A percentile compares a stretch with the other conserved stretches of the same genome.
Conservation (phyloP, 2,797 vertebrate species). For the Tadarida brasiliensis region DNA sequence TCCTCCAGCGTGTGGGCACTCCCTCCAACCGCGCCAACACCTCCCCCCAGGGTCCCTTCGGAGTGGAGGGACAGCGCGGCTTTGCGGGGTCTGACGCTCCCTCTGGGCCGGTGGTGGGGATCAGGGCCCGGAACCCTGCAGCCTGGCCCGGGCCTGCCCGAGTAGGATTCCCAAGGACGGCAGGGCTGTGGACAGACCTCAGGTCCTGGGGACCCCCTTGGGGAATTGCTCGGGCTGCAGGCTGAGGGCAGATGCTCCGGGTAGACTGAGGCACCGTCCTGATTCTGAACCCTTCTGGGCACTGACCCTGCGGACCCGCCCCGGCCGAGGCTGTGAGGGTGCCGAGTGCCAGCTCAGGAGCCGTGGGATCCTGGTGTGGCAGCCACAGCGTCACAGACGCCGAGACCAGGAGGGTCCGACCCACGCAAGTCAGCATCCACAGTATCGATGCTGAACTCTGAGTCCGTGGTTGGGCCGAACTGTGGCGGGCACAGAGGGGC, state of each 20-base stretch:
- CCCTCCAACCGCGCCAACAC: fast-evolving
- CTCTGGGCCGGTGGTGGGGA: fast-evolving
- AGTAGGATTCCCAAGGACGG: background rate
- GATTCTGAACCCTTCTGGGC: background rate
- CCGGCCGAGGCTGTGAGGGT: background rate
- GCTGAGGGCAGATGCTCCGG: background rate
- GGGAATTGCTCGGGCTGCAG: fast-evolving
- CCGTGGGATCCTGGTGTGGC: background rate
- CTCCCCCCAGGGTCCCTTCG: fast-evolving
- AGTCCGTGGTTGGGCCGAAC: background rate
- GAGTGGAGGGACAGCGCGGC: fast-evolving
- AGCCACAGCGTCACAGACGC: background rate
- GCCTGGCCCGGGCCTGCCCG: background rate
- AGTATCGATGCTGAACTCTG: fast-evolving
- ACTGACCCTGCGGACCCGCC: background rate
- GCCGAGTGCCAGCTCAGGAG: background rate
- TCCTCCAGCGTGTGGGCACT: fast-evolving
- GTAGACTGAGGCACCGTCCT: background rate
- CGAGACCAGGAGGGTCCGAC: fast-evolving
- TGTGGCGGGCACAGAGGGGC: fast-evolving
- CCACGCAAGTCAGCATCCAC: fast-evolving
- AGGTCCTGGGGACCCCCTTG: background rate
- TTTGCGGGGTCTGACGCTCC: background rate
- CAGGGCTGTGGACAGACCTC: background rate
- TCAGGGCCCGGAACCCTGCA: background rate